Evolutionary conservation across 2,797 vertebrate genomes (phyloP), one percentile per base, ranked within the genome.

Genomic region (Thunnus albacares): DNA sequence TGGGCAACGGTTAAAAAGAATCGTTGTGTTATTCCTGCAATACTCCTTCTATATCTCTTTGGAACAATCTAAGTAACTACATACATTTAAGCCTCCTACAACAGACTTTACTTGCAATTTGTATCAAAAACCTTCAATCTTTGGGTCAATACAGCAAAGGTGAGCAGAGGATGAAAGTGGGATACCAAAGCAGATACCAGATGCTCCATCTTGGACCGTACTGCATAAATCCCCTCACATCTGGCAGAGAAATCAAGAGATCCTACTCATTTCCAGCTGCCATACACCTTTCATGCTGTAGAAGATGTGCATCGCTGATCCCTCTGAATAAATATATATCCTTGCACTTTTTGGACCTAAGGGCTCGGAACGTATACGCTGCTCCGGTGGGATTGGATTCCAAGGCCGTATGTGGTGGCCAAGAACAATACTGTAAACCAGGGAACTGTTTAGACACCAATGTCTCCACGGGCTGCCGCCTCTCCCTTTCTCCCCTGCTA

Each of bases 371-470:
- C 75, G 38, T 81, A 67, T 69, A 35, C 17, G 81, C 71, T 77
- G 64, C 69, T 94, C 85, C 72, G 79, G 47, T 59, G 82, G 82
- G 83, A 87, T 22, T 80, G 45, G 72, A 91, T 92, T 93, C 88
- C 87, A 80, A 47, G 82, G 58, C 41, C 12, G 45, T 58, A 22
- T 22, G n/a, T 33, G 4, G 53, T 6, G 74, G 89, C 93, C 93
- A 94, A 94, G 78, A 90, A 88, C 88, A 94, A 94, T 87, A 92
- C 78, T 28, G 80, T 88, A 86, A 91, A 89, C 71, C 58, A 77
- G 76, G 75, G 82, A 88, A 76, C 86, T 87, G 85, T 89, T 92
- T 85, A 75, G 70, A 90, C 75, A 79, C 88, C 47, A 71, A 72
- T 69, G 84, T 87, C 78, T 90, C 87, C 79, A 83, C 20, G 60